A percentile compares a stretch with the other conserved stretches of the same genome.
Evolutionary conservation across 2,888 invertebrate species (phyloP).

Genomic region (Cantharis flavilabris): DNA sequence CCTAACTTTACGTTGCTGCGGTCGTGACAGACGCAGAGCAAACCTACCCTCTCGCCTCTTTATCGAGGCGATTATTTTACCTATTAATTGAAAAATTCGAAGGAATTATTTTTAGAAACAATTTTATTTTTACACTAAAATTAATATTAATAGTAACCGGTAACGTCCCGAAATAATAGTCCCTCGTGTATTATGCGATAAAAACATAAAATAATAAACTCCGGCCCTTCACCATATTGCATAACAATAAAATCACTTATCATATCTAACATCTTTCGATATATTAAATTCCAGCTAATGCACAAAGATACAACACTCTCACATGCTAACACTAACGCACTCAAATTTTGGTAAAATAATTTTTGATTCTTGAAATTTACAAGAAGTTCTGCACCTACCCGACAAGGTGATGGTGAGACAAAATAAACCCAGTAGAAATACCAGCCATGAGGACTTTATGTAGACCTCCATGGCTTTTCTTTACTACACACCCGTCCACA

Average conservation of each 20-base stretch:
- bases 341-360: not conserved
- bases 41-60: not conserved
- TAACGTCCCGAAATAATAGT: constrained; percentile 49
- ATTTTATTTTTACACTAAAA: constrained; percentile 31
- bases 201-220: not conserved
- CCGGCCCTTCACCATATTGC: constrained; percentile 33
- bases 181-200: not conserved
- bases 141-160: constrained; percentile 47
- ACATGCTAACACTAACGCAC: not conserved
- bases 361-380: not conserved
- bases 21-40: not conserved
- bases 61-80: not conserved
- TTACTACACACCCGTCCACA: constrained; percentile 54
- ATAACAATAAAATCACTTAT: constrained; percentile 33
- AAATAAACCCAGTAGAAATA: constrained; percentile 60
- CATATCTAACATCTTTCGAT: not conserved
- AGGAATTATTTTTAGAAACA: constrained; percentile 2
- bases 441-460: constrained; percentile 60
- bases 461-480: constrained; percentile 62
- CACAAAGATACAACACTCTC: not conserved
- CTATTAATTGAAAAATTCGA: not conserved
- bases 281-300: not conserved
- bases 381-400: constrained; percentile 54
- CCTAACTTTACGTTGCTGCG: not conserved
- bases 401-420: constrained; percentile 62